phyloP scores from a whole-genome alignment of 2,888 invertebrate species.

The Adelphocoris suturalis region DNA sequence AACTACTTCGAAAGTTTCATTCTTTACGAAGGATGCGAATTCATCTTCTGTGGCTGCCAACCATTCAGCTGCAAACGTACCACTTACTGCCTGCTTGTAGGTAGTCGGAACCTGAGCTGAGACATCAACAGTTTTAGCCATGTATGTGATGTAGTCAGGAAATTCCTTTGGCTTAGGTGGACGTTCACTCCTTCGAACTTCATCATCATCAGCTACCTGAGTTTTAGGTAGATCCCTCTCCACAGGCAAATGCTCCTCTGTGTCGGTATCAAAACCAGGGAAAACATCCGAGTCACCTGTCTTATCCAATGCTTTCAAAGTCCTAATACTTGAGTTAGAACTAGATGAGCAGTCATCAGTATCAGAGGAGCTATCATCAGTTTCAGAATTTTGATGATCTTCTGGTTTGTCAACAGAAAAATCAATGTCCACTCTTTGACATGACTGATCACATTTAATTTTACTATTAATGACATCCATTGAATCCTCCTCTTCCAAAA shows the following conservation, averaged over 20 bases:
- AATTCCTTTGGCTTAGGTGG: neutral
- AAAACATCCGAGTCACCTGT: no score
- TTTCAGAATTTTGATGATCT: neutral
- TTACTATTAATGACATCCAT: no score
- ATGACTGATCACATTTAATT: no score
- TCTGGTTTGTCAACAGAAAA: neutral
- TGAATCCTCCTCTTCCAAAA: neutral
- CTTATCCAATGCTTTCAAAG: no score
- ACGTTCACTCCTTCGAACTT: neutral
- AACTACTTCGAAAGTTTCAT: constrained; percentile 75
- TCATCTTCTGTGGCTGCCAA: constrained; percentile 73
- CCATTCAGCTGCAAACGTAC: no score
- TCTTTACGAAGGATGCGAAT: constrained; percentile 74
- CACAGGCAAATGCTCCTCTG: neutral
- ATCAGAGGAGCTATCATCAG: no score
- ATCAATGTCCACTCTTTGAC: no score
- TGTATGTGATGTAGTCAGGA: neutral
- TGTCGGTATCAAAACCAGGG: no score
- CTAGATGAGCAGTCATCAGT: no score
- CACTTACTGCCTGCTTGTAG: neutral
- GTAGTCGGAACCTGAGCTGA: neutral
- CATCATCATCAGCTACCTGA: neutral
- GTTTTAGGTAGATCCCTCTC: neutral
- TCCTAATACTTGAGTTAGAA: no score
- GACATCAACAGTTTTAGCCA: neutral